A percentile compares a stretch with the other conserved stretches of the same genome.
Conservation (phyloP, 2,113 vertebrate species). For the Mesocricetus auratus region DNA sequence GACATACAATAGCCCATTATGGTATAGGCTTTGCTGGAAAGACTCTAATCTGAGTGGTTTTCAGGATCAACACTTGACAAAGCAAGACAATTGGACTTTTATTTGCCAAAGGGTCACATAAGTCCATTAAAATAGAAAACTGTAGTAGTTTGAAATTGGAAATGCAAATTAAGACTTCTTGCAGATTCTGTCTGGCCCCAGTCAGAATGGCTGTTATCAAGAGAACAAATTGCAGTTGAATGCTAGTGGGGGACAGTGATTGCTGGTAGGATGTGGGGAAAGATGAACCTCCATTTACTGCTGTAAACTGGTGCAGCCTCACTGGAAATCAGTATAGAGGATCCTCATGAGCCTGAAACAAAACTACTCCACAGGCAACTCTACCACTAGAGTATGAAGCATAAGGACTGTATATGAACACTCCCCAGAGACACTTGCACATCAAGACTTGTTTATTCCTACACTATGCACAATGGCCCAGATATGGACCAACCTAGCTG, state of each 20-base stretch:
- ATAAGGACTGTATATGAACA: not conserved
- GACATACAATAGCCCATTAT: not conserved
- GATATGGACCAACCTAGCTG: not conserved
- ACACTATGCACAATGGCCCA: not conserved
- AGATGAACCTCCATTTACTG: not conserved
- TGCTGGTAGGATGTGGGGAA: not conserved
- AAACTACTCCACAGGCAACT: not conserved
- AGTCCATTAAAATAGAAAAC: not conserved
- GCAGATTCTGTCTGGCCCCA: not conserved
- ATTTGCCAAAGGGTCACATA: not conserved
- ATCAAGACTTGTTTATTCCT: not conserved
- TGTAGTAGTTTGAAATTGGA: not conserved
- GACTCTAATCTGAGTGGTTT: not conserved
- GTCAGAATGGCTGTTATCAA: not conserved
- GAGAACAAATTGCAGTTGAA: not conserved
- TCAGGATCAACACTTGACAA: not conserved
- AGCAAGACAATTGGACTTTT: not conserved
- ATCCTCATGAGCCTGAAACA: not conserved
- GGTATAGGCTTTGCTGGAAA: not conserved
- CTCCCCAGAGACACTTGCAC: not conserved
- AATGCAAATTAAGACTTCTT: not conserved
- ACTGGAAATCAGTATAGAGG: not conserved
- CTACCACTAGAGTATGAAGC: not conserved
- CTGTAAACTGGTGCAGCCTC: not conserved
- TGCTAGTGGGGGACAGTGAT: not conserved